A percentile compares a stretch with the other conserved stretches of the same genome.
phyloP scores from a whole-genome alignment of 2,797 vertebrate genomes.

The Epinephelus coioides region DNA sequence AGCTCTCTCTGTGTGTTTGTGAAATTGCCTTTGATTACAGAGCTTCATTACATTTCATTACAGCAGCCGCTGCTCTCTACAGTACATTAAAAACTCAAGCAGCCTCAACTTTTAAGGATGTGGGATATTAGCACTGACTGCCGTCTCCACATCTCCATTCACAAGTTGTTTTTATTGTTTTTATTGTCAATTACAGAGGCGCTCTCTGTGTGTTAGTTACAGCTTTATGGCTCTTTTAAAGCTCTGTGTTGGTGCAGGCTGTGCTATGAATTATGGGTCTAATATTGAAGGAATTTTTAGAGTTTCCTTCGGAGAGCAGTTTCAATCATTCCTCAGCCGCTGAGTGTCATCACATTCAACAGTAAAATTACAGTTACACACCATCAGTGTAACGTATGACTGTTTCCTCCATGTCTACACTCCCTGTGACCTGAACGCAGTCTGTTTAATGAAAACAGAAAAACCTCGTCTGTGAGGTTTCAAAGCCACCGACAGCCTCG shows the following conservation, averaged over 20 bases:
- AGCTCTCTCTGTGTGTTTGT: constrained; percentile 47
- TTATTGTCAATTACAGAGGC: constrained; percentile 79
- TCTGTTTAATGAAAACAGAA: constrained; percentile 42
- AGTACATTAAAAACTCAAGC: constrained; percentile 82
- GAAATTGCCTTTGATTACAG: constrained; percentile 76
- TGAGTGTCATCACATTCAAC: constrained; percentile 57
- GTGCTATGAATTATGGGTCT: constrained; percentile 69
- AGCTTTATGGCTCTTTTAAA: constrained; percentile 73
- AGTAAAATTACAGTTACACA: constrained; percentile 55
- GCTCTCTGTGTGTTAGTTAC: constrained; percentile 69
- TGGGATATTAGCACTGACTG: constrained; percentile 74
- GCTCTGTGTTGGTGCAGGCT: constrained; percentile 42
- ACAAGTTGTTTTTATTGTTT: constrained; percentile 79
- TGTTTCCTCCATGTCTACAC: constrained; percentile 34
- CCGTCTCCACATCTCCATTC: constrained; percentile 69
- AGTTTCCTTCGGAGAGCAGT: constrained; percentile 71
- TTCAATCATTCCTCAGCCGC: constrained; percentile 54
- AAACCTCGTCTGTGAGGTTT: constrained; percentile 11
- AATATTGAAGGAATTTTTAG: constrained; percentile 73
- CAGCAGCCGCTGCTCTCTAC: constrained; percentile 68
- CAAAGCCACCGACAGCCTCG: neutral
- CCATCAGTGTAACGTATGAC: constrained; percentile 37
- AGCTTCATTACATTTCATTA: constrained; percentile 81
- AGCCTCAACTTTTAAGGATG: constrained; percentile 75
- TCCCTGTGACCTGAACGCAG: constrained; percentile 35